Evolutionary conservation across 2,888 invertebrate species (phyloP), one percentile per base, ranked within the genome.

Genomic region (Apamea crenata): DNA sequence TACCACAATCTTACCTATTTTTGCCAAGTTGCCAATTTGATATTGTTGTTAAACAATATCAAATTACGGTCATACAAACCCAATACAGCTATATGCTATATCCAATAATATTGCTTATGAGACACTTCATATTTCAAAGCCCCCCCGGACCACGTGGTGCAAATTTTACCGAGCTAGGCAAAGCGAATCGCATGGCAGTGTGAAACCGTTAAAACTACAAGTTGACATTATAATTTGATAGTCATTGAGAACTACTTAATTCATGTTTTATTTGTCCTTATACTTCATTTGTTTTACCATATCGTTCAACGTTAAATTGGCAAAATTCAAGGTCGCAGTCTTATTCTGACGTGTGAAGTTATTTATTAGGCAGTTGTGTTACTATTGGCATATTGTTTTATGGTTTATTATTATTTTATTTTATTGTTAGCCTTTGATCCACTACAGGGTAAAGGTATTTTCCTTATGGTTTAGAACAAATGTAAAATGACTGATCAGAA

Each of bases 201-300:
- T 72, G 81, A 89, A 78, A 68, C 40, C 40, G 74, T 80, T 50
- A 83, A 80, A 74, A 81, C 65, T 65, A 50, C 4, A n/a, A 74
- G 79, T 89, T 89, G 78, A 88, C 87, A 82, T 44, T 61, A 81
- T 72, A 84, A 88, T 89, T 88, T 85, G 84, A 87, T 83, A 75
- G n/a, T 21, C 44, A 77, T 66, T 80, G 85, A 40, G 47, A 88
- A 87, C 73, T 71, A 70, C 25, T 65, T 76, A 81, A 84, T 84
- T 81, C 80, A 44, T 21, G 69, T 56, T 63, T 32, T 86, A 78
- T 86, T 81, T 87, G 75, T 40, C 59, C 32, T 77, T 69, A 73
- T 66, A 74, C 71, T 80, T 87, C 61, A 77, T 79, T 86, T 88
- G 68, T 77, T 80, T 75, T 71, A 80, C 40, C 70, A 44, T 88